These are phyloP conservation scores for Anseranas semipalmata DNA, from an alignment of 2,113 vertebrate species.

Conservation along the genomic window DNA sequence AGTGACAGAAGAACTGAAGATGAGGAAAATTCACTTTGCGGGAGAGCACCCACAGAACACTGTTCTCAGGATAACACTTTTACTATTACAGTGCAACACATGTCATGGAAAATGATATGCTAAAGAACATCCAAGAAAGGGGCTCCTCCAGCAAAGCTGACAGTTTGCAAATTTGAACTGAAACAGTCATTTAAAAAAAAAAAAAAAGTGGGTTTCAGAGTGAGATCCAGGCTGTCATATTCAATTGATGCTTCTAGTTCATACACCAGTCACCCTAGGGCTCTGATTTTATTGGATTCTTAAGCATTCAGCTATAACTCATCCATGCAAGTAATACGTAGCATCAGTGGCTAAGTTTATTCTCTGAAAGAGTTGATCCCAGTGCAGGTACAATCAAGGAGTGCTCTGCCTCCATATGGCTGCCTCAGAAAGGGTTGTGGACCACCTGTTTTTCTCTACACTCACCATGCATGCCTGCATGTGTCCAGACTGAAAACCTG, in stretches of 20 bases:
- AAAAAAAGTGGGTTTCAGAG: background rate
- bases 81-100: background rate
- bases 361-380: background rate
- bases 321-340: background rate
- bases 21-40: background rate
- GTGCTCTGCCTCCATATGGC: background rate
- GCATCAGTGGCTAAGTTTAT: background rate
- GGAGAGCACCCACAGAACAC: background rate
- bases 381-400: background rate
- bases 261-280: background rate
- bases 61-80: background rate
- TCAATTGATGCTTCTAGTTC: background rate
- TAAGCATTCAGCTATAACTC: background rate
- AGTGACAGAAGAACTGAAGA: constrained; percentile 18
- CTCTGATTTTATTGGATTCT: background rate
- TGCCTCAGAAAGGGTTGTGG: background rate
- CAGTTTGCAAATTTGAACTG: background rate
- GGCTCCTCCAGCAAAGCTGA: background rate
- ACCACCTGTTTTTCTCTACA: background rate
- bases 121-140: constrained; percentile 12
- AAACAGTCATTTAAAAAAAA: background rate
- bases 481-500: background rate
- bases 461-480: background rate
- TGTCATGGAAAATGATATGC: constrained; percentile 22
- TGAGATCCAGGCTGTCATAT: background rate